phyloP scores from a whole-genome alignment of 2,888 invertebrate species.

The Agrochola litura region DNA sequence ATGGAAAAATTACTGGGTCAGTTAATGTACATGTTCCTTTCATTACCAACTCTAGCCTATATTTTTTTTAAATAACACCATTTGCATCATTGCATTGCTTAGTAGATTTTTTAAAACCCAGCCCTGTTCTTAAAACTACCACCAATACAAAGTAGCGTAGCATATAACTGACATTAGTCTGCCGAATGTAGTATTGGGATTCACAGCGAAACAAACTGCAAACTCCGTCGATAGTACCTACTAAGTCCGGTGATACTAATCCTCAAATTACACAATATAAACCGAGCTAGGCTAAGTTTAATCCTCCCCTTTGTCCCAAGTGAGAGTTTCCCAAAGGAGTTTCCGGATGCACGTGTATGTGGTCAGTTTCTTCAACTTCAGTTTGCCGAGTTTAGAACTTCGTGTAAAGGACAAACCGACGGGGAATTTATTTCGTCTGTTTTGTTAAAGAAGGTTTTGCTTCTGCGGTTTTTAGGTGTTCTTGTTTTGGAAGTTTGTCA shows the following conservation, averaged over 20 bases:
- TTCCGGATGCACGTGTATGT: conserved; percentile 66
- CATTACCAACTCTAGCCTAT: too few relatives aligned
- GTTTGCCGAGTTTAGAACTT: conserved; percentile 61
- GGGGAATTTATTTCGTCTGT: conserved; percentile 61
- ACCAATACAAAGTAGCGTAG: background rate
- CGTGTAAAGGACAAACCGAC: conserved; percentile 59
- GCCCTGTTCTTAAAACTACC: background rate
- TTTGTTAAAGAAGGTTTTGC: conserved; percentile 54
- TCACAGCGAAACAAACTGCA: conserved; percentile 19
- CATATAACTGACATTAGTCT: background rate
- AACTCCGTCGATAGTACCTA: conserved; percentile 39
- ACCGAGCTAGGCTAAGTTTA: conserved; percentile 65
- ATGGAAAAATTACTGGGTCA: too few relatives aligned
- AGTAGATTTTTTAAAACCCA: too few relatives aligned
- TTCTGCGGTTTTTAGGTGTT: conserved; percentile 34
- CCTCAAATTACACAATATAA: conserved; percentile 72
- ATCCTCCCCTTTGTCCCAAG: conserved; percentile 69
- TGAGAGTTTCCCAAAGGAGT: conserved; percentile 66
- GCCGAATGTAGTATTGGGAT: background rate
- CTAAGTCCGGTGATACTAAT: conserved; percentile 58
- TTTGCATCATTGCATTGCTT: too few relatives aligned
- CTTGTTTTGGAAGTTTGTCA: conserved; percentile 23
- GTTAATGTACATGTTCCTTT: too few relatives aligned
- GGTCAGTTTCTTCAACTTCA: conserved; percentile 68
- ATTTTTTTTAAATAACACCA: too few relatives aligned